Evolutionary conservation across 2,888 invertebrate genomes (phyloP).

Genomic region (Poecilus cupreus): DNA sequence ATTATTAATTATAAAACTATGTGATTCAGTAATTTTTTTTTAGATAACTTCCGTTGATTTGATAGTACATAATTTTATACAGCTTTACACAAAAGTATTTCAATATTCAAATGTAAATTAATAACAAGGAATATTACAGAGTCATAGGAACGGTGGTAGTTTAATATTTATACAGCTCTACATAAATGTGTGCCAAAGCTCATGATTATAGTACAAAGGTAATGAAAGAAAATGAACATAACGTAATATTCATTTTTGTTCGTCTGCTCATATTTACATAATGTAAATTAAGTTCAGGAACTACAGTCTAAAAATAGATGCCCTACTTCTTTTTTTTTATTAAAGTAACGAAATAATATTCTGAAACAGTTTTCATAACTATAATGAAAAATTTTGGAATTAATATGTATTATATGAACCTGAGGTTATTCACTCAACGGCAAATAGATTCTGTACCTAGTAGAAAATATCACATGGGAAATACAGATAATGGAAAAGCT

Average conservation of each 20-base stretch:
- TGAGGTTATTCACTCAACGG: slow-evolving; percentile 13
- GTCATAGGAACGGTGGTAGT: background rate
- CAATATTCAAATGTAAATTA: no score
- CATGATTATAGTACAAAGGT: background rate
- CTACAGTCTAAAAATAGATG: slow-evolving; percentile 10
- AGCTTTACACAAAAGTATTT: no score
- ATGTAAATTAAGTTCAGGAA: slow-evolving; percentile 18
- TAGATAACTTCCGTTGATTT: no score
- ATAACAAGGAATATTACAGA: no score
- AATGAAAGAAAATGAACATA: slow-evolving; percentile 14
- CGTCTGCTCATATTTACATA: slow-evolving; percentile 20
- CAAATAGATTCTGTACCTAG: background rate
- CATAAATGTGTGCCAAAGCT: slow-evolving; percentile 4
- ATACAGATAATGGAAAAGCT: slow-evolving; percentile 9
- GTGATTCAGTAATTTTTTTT: no score
- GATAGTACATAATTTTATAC: no score
- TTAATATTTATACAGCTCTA: slow-evolving; percentile 10
- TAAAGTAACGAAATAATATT: background rate
- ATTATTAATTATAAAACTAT: background rate
- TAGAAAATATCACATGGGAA: slow-evolving; percentile 22
- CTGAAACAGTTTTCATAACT: background rate
- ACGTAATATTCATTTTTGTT: slow-evolving; percentile 16
- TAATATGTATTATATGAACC: slow-evolving; percentile 1
- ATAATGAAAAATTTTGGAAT: background rate
- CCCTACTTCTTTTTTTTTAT: background rate